Percentiles rank a stretch among this genome's conserved stretches.
Evolutionary conservation across 1,140 invertebrate species (phyloP).

Genomic region (Cardiocondyla obscurior): DNA sequence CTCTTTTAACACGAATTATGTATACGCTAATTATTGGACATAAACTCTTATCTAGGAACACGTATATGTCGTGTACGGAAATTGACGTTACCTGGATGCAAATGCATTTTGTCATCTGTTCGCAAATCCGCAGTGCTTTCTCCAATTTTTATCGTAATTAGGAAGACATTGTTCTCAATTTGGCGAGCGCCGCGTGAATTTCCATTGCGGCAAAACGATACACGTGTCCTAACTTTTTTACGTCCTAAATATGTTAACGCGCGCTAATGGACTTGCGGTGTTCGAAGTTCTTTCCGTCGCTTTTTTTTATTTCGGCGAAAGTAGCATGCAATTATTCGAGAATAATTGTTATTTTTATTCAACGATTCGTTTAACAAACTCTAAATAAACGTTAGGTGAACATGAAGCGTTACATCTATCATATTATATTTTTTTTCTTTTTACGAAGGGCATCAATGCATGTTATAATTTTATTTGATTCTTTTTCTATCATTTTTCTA

Average conservation of each 20-base stretch:
- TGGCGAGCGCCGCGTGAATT: neutral
- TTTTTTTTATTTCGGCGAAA: neutral
- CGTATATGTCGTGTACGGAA: constrained; percentile 39
- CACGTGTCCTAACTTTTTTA: constrained; percentile 1
- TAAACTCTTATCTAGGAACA: constrained; percentile 52
- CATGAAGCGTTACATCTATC: neutral
- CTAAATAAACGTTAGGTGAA: neutral
- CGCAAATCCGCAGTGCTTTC: neutral
- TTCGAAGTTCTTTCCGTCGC: neutral
- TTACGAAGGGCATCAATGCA: neutral
- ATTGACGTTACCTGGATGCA: constrained; percentile 39
- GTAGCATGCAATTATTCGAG: neutral
- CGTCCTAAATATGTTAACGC: constrained; percentile 1
- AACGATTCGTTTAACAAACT: neutral
- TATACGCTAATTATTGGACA: constrained; percentile 58
- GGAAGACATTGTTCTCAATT: constrained; percentile 19
- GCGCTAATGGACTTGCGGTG: constrained; percentile 29
- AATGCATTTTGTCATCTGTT: neutral
- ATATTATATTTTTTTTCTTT: neutral
- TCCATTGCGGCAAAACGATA: constrained; percentile 13
- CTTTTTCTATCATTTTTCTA: neutral
- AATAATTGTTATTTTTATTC: neutral
- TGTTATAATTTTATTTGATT: neutral
- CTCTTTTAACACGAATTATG: constrained; percentile 44
- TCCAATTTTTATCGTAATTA: neutral